Conservation (phyloP, 1,140 invertebrate genomes). For the Drosophila sulfurigaster region DNA sequence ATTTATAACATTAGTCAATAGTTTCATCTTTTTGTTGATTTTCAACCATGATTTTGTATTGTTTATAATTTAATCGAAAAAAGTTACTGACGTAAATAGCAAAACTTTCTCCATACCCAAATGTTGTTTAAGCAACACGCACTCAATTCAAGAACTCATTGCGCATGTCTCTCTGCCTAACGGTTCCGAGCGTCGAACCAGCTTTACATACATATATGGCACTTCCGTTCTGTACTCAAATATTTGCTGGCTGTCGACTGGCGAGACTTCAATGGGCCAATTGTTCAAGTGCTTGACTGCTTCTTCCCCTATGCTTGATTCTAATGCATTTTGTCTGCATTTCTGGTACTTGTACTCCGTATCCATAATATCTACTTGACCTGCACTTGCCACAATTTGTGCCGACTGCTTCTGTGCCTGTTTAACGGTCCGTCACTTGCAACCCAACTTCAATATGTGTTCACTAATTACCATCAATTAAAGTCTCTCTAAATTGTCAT, state of each 20-base stretch:
- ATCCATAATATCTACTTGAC: conserved; percentile 18
- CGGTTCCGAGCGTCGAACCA: conserved; percentile 39
- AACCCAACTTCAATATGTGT: neutral
- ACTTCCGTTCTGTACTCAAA: conserved; percentile 69
- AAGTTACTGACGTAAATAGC: conserved; percentile 52
- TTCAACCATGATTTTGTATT: neutral
- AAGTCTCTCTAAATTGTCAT: conserved; percentile 7
- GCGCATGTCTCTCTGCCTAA: conserved; percentile 44
- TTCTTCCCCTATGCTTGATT: neutral
- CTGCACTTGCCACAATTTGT: conserved; percentile 29
- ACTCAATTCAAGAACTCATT: conserved; percentile 52
- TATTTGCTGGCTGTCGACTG: conserved; percentile 28
- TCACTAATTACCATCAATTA: conserved; percentile 25
- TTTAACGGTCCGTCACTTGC: conserved; percentile 39
- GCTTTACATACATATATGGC: conserved; percentile 48
- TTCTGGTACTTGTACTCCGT: conserved; percentile 10
- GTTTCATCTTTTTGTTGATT: neutral
- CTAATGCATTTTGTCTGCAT: conserved; percentile 34
- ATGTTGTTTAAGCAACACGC: conserved; percentile 29
- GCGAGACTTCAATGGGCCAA: conserved; percentile 34
- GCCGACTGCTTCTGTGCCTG: conserved; percentile 3
- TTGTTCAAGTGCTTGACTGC: conserved; percentile 48
- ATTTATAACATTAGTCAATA: conserved; percentile 18
- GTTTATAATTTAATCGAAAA: neutral
- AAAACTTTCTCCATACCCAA: conserved; percentile 68